Evolutionary conservation across 2,888 invertebrate genomes (phyloP).

Genomic region (Caenorhabditis becei): DNA sequence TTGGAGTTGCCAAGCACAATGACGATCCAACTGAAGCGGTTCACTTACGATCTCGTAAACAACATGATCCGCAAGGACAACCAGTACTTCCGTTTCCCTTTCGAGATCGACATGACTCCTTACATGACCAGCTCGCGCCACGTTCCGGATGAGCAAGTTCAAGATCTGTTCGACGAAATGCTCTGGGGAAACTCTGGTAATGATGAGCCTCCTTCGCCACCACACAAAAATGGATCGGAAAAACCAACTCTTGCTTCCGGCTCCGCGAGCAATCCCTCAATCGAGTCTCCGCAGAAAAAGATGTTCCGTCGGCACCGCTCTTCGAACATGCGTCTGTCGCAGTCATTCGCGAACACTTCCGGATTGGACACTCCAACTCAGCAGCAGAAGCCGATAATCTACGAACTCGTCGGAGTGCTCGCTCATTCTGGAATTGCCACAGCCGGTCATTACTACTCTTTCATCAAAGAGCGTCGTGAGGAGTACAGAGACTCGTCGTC

Average conservation of each 20-base stretch:
- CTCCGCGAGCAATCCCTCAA: slow-evolving; percentile 44
- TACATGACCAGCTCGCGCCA: slow-evolving; percentile 58
- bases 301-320: slow-evolving; percentile 60
- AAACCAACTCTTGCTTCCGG: slow-evolving; percentile 27
- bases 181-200: slow-evolving; percentile 29
- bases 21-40: slow-evolving; percentile 84
- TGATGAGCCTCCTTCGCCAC: slow-evolving; percentile 27
- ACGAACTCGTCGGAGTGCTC: slow-evolving; percentile 84
- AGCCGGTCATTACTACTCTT: slow-evolving; percentile 85
- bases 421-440: slow-evolving; percentile 85
- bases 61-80: slow-evolving; percentile 84
- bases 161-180: slow-evolving; percentile 64
- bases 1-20: slow-evolving; percentile 84
- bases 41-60: slow-evolving; percentile 84
- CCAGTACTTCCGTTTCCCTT: slow-evolving; percentile 84
- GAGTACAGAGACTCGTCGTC: slow-evolving; percentile 52
- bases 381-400: slow-evolving; percentile 70
- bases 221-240: slow-evolving; percentile 33
- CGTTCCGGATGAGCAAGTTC: slow-evolving; percentile 58
- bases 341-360: slow-evolving; percentile 39
- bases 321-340: slow-evolving; percentile 53
- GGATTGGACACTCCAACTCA: slow-evolving; percentile 26
- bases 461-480: slow-evolving; percentile 82
- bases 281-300: slow-evolving; percentile 55
- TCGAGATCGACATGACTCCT: slow-evolving; percentile 77